Evolutionary conservation across 1,140 invertebrate species (phyloP).

Genomic region (Ridgeia piscesae): DNA sequence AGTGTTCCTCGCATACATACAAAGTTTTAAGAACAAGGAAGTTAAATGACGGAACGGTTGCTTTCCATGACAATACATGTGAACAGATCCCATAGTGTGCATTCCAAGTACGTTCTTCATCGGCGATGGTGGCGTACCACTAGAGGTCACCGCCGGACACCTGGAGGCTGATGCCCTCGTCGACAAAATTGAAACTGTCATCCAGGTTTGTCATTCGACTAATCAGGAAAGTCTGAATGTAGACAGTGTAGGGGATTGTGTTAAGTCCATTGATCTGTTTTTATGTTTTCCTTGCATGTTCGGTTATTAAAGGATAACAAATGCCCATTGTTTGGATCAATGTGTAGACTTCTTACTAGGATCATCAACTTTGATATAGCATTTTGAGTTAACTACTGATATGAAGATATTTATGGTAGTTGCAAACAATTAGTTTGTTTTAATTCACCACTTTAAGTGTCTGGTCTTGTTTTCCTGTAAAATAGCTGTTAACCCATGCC

Average conservation of each 20-base stretch:
- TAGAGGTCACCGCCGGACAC: constrained; percentile 73
- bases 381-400: too few relatives aligned
- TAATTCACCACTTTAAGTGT: too few relatives aligned
- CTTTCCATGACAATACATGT: background rate
- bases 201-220: constrained; percentile 43
- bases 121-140: constrained; percentile 71
- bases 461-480: too few relatives aligned
- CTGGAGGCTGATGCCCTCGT: constrained; percentile 43
- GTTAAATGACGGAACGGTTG: background rate
- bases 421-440: too few relatives aligned
- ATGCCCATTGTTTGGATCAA: too few relatives aligned
- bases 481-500: background rate
- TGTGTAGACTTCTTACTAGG: too few relatives aligned
- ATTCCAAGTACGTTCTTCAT: constrained; percentile 86
- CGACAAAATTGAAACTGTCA: constrained; percentile 50
- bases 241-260: background rate
- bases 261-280: too few relatives aligned
- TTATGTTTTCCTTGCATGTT: too few relatives aligned
- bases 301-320: too few relatives aligned
- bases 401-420: too few relatives aligned
- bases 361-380: too few relatives aligned
- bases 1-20: background rate
- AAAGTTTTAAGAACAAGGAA: background rate
- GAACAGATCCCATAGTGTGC: constrained; percentile 73
- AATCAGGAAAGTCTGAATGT: background rate